These are phyloP conservation scores for Diarsia rubi DNA, from an alignment of 2,888 invertebrate genomes.

Conservation along the genomic window DNA sequence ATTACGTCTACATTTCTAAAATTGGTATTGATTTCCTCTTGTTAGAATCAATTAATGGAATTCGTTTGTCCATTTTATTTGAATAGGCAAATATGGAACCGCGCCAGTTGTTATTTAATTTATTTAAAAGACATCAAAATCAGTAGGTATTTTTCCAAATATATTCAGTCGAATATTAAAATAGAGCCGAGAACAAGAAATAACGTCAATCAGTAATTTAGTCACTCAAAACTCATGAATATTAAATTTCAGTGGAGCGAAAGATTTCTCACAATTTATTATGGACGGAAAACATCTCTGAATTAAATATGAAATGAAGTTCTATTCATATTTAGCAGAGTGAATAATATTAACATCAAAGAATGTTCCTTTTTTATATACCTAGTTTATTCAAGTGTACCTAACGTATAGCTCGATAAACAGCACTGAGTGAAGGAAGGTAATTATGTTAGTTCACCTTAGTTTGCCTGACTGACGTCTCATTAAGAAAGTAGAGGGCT, in stretches of 20 bases:
- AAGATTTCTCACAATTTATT: conserved; percentile 35
- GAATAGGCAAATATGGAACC: neutral
- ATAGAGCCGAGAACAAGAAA: conserved; percentile 3
- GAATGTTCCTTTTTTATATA: neutral
- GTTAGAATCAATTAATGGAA: neutral
- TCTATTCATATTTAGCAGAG: conserved; percentile 25
- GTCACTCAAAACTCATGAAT: conserved; percentile 36
- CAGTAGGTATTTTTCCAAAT: neutral
- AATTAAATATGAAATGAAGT: conserved; percentile 26
- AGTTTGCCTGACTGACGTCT: neutral
- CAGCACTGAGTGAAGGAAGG: conserved; percentile 2
- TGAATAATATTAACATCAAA: conserved; percentile 28
- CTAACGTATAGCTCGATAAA: conserved; percentile 4
- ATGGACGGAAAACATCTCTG: neutral
- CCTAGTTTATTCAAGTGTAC: conserved; percentile 14
- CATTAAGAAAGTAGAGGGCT: conserved; percentile 4
- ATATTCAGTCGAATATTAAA: conserved; percentile 24
- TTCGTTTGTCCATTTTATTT: neutral
- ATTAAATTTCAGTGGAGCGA: conserved; percentile 34
- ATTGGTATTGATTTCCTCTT: neutral
- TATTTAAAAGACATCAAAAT: neutral
- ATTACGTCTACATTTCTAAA: neutral
- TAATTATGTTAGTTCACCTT: conserved; percentile 3
- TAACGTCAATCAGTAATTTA: neutral
- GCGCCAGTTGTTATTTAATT: neutral